phyloP scores from a whole-genome alignment of 2,797 vertebrate species.

The Lates japonicus region DNA sequence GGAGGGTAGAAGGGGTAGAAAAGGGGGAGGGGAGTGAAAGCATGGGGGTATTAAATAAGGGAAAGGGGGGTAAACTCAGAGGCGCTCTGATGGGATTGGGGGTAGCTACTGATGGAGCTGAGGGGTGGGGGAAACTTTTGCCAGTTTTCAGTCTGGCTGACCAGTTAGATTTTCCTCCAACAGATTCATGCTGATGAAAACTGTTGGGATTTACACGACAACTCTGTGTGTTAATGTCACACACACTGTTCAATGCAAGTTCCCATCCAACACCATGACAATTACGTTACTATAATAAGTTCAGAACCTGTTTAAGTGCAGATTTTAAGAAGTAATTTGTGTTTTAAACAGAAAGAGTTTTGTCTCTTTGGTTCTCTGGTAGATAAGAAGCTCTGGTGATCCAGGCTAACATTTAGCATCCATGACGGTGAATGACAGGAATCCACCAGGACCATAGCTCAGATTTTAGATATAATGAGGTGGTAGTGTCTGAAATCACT shows the following conservation, averaged over 20 bases:
- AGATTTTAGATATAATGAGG: neutral
- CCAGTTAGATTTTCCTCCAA: neutral
- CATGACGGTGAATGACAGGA: no score
- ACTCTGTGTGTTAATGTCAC: neutral
- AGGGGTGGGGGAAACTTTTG: constrained; percentile 22
- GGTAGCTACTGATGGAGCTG: constrained; percentile 32
- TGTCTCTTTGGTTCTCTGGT: neutral
- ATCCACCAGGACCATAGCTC: neutral
- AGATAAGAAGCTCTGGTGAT: neutral
- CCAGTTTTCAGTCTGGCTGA: constrained; percentile 24
- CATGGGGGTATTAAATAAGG: constrained; percentile 72
- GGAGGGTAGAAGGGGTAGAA: constrained; percentile 67
- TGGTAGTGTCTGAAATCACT: no score
- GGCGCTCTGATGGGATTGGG: constrained; percentile 47
- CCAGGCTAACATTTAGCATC: neutral
- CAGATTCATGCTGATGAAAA: neutral
- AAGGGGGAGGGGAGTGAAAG: constrained; percentile 80
- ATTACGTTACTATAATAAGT: no score
- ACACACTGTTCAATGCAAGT: neutral
- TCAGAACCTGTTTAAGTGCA: neutral
- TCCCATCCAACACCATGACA: constrained; percentile 5
- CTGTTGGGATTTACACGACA: neutral
- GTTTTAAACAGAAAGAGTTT: neutral
- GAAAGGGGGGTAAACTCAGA: constrained; percentile 63
- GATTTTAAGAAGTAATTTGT: neutral